A percentile compares a stretch with the other conserved stretches of the same genome.
These are phyloP conservation scores for Anabacerthia variegaticeps DNA, from an alignment of 2,797 vertebrate species.

Conservation along the genomic window DNA sequence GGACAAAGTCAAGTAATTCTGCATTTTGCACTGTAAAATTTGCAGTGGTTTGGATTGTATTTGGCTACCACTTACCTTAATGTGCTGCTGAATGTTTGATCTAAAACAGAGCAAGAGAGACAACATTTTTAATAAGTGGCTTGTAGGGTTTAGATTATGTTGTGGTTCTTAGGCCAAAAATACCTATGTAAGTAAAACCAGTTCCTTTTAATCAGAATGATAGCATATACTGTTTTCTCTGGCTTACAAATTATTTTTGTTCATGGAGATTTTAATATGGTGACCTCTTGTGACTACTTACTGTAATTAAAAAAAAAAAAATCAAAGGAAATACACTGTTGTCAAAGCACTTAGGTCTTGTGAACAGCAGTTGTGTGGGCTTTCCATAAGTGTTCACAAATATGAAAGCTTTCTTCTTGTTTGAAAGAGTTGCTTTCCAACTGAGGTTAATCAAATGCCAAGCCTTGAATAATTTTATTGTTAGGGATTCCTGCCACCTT, in stretches of 20 bases:
- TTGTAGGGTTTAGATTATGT: neutral
- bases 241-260: neutral
- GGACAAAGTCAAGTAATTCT: neutral
- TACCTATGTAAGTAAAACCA: neutral
- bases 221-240: neutral
- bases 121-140: neutral
- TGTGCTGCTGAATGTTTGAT: neutral
- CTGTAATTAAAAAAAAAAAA: neutral
- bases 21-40: neutral
- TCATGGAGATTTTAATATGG: neutral
- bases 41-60: neutral
- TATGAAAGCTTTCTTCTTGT: neutral
- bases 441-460: neutral
- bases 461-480: neutral
- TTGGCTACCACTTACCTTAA: neutral
- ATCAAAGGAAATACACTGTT: neutral
- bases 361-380: neutral
- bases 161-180: neutral
- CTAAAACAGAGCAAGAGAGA: neutral
- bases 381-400: neutral
- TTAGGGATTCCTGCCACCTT: neutral
- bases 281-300: neutral
- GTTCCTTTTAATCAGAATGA: neutral
- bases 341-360: neutral
- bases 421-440: neutral